These are phyloP conservation scores for Hippocampus comes DNA, from an alignment of 2,113 vertebrate genomes.

Conservation along the genomic window DNA sequence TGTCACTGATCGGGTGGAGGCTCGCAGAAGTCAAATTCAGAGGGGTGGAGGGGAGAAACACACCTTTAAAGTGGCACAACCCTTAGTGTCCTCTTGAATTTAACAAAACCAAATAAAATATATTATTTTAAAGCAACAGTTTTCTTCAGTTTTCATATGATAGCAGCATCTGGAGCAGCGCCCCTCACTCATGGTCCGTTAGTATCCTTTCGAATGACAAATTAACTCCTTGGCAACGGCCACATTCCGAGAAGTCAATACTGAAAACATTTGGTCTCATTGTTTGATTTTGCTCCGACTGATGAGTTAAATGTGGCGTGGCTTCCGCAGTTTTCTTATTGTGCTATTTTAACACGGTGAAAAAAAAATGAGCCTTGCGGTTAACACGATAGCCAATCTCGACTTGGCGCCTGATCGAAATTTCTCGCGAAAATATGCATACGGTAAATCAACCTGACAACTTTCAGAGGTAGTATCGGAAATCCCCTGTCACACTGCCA, in stretches of 20 bases:
- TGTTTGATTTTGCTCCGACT: not conserved
- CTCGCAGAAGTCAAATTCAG: not conserved
- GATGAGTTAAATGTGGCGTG: not conserved
- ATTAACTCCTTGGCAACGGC: not conserved
- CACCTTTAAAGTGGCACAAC: not conserved
- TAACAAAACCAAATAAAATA: too few relatives aligned
- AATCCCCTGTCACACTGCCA: too few relatives aligned
- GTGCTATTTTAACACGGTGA: not conserved
- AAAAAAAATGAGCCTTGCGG: not conserved
- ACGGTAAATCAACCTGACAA: too few relatives aligned
- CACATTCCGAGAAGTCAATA: not conserved
- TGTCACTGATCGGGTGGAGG: not conserved
- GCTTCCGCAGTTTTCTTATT: not conserved
- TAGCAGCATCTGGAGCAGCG: not conserved
- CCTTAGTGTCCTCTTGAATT: too few relatives aligned
- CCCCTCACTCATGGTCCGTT: not conserved
- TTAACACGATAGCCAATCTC: not conserved
- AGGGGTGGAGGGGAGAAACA: too few relatives aligned
- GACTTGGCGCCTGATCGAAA: not conserved
- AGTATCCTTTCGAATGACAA: not conserved
- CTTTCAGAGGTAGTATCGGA: too few relatives aligned
- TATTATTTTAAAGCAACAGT: too few relatives aligned
- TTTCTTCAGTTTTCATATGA: not conserved
- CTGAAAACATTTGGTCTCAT: not conserved
- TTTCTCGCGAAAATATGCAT: not conserved